phyloP scores from a whole-genome alignment of 2,888 invertebrate species.

The Entomobrya multifasciata region DNA sequence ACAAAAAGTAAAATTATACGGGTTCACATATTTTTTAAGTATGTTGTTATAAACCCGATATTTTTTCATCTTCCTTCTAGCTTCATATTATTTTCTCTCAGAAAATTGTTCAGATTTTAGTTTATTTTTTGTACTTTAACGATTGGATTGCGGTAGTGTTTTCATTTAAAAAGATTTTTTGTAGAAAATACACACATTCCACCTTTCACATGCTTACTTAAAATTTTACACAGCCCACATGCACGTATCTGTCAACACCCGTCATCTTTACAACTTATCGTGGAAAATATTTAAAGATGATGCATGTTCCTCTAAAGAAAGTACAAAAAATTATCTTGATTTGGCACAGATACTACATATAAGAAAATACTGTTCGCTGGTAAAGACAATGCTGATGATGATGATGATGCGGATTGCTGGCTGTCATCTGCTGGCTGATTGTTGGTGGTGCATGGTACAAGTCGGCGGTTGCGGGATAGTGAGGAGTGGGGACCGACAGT shows the following conservation, averaged over 20 bases:
- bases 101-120: constrained; percentile 12
- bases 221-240: neutral
- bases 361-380: neutral
- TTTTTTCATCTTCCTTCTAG: no score
- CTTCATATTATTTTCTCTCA: no score
- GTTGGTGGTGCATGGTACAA: constrained; percentile 13
- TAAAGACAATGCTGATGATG: neutral
- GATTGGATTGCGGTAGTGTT: neutral
- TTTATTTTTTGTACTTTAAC: constrained; percentile 11
- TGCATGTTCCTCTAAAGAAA: constrained; percentile 4
- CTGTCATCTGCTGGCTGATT: neutral
- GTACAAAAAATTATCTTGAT: constrained; percentile 5
- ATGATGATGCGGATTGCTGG: neutral
- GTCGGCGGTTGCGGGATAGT: neutral
- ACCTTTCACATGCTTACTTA: neutral
- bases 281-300: neutral
- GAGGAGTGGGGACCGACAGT: no score
- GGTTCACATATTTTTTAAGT: no score
- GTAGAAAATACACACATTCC: no score
- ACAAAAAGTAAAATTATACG: no score
- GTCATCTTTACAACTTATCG: neutral
- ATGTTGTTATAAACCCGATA: no score
- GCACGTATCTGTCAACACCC: neutral
- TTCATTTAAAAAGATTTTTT: neutral
- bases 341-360: neutral